Evolutionary conservation across 2,797 vertebrate genomes (phyloP).

Genomic region (Manis pentadactyla): DNA sequence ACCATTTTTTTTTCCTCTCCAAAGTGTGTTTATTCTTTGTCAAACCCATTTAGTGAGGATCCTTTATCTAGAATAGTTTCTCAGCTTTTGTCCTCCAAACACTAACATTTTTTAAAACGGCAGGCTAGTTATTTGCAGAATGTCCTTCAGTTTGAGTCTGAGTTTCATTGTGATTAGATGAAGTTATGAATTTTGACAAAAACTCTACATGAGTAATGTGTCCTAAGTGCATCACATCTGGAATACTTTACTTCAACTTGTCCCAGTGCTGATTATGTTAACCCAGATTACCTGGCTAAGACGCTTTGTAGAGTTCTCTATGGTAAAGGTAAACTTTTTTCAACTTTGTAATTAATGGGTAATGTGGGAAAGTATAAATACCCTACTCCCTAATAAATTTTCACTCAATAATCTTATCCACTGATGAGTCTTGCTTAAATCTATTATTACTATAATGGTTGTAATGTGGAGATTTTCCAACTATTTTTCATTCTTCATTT

Average conservation of each 20-base stretch:
- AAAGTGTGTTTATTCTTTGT: too few species aligned
- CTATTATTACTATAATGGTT: not conserved
- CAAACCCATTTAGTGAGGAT: not conserved
- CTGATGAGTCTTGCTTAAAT: not conserved
- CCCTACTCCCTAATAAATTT: not conserved
- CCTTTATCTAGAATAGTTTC: not conserved
- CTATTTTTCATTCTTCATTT: not conserved
- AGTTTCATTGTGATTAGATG: not conserved
- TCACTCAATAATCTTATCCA: not conserved
- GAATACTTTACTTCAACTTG: not conserved
- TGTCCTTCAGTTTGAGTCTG: not conserved
- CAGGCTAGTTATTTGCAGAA: not conserved
- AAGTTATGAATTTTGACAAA: not conserved
- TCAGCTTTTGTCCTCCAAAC: not conserved
- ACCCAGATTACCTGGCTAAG: not conserved
- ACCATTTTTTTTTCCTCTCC: too few species aligned
- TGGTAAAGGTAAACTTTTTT: not conserved
- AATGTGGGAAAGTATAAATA: not conserved
- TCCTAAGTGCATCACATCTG: not conserved
- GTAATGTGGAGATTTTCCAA: not conserved
- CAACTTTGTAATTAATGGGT: not conserved
- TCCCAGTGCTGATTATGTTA: not conserved
- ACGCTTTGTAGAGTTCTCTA: not conserved
- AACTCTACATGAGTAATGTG: not conserved
- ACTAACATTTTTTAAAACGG: not conserved